A percentile compares a stretch with the other conserved stretches of the same genome.
phyloP scores from a whole-genome alignment of 2,797 vertebrate genomes.

The Percopsis omiscomaycus region DNA sequence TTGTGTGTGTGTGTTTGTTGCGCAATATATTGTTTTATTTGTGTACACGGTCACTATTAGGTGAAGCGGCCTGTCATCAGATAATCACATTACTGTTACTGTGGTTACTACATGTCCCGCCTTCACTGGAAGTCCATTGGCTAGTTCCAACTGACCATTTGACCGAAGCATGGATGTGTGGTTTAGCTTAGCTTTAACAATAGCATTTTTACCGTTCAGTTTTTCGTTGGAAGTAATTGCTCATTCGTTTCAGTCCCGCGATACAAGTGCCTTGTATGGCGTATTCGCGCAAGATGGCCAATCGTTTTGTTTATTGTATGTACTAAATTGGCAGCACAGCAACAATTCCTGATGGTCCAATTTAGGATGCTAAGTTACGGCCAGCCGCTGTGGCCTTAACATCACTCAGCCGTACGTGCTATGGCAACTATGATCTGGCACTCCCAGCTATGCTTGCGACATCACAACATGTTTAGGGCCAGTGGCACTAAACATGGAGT shows the following conservation, averaged over 20 bases:
- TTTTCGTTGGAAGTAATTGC: slow-evolving; percentile 11
- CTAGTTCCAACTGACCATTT: too few relatives aligned
- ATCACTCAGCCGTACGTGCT: background rate
- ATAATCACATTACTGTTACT: background rate
- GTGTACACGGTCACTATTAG: background rate
- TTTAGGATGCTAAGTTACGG: background rate
- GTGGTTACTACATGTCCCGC: background rate
- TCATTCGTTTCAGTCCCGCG: slow-evolving; percentile 15
- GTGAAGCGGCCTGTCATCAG: background rate
- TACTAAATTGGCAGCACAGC: background rate
- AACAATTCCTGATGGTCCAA: background rate
- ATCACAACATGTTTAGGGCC: background rate
- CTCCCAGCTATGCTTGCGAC: background rate
- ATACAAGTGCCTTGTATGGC: slow-evolving; percentile 37
- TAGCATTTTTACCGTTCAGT: too few relatives aligned
- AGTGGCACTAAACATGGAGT: slow-evolving; percentile 14
- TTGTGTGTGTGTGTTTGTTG: slow-evolving; percentile 18
- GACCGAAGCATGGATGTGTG: too few relatives aligned
- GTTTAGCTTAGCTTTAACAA: too few relatives aligned
- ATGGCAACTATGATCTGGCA: background rate
- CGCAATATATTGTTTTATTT: too few relatives aligned
- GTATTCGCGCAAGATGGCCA: slow-evolving; percentile 2
- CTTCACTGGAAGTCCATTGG: too few relatives aligned
- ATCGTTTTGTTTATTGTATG: background rate
- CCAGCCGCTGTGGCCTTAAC: background rate